A percentile compares a stretch with the other conserved stretches of the same genome.
Evolutionary conservation across 2,113 vertebrate species (phyloP).

Genomic region (Anser cygnoides): DNA sequence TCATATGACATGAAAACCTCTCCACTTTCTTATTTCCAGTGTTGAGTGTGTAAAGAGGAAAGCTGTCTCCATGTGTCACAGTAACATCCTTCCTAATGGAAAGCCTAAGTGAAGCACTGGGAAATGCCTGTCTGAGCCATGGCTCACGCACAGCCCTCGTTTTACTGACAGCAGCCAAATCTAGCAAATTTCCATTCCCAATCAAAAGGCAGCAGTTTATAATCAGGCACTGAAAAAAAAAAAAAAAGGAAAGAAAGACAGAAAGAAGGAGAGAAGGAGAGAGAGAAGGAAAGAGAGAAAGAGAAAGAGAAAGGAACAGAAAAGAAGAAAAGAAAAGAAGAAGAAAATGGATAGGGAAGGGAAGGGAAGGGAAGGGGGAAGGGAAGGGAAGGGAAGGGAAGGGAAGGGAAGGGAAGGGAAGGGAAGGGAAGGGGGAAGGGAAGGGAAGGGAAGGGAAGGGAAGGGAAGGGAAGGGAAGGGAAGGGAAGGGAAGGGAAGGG

Average conservation of each 20-base stretch:
- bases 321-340: neutral
- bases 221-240: neutral
- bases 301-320: neutral
- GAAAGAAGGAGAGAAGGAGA: neutral
- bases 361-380: too few species aligned
- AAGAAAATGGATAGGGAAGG: neutral
- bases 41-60: neutral
- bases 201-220: neutral
- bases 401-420: neutral
- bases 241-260: neutral
- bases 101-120: neutral
- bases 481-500: neutral
- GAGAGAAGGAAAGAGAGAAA: neutral
- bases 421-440: neutral
- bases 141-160: neutral
- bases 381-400: neutral
- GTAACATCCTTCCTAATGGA: fast-evolving
- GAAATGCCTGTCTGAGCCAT: neutral
- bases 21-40: neutral
- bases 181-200: neutral
- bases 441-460: neutral
- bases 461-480: neutral
- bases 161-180: neutral
- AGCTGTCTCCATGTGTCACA: neutral
- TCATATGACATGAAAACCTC: neutral